These are phyloP conservation scores for Struthidea cinerea DNA, from an alignment of 2,113 vertebrate species.

Conservation along the genomic window DNA sequence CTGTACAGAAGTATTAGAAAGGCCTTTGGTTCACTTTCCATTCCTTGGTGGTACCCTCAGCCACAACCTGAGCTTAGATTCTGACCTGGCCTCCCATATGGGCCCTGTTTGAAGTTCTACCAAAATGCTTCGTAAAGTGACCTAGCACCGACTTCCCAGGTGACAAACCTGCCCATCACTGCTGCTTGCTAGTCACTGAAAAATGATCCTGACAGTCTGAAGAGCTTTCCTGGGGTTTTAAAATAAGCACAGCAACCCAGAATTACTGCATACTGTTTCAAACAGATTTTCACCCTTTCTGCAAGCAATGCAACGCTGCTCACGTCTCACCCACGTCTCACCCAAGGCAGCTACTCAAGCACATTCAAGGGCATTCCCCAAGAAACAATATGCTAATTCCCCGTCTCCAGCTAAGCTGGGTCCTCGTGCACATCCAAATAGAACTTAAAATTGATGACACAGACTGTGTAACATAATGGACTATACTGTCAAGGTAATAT, in stretches of 20 bases:
- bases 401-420: conserved; percentile 43
- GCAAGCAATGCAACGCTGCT: conserved; percentile 65
- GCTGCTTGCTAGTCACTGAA: conserved; percentile 19
- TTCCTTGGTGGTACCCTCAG: background rate
- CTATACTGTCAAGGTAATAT: background rate
- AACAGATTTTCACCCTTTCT: conserved; percentile 42
- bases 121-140: conserved; percentile 14
- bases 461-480: background rate
- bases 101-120: conserved; percentile 53
- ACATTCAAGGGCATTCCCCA: conserved; percentile 80
- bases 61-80: background rate
- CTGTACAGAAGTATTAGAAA: background rate
- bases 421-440: conserved; percentile 16
- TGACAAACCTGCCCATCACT: conserved; percentile 17
- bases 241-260: conserved; percentile 54
- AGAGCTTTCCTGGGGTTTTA: conserved; percentile 34
- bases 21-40: background rate
- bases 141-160: background rate
- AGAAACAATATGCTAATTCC: conserved; percentile 77
- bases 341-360: conserved; percentile 57
- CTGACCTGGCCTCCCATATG: conserved; percentile 61
- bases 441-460: background rate
- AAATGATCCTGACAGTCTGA: conserved; percentile 31
- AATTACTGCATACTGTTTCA: background rate
- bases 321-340: conserved; percentile 68